A percentile compares a stretch with the other conserved stretches of the same genome.
Conservation (phyloP, 2,888 invertebrate species). For the Timema podura region DNA sequence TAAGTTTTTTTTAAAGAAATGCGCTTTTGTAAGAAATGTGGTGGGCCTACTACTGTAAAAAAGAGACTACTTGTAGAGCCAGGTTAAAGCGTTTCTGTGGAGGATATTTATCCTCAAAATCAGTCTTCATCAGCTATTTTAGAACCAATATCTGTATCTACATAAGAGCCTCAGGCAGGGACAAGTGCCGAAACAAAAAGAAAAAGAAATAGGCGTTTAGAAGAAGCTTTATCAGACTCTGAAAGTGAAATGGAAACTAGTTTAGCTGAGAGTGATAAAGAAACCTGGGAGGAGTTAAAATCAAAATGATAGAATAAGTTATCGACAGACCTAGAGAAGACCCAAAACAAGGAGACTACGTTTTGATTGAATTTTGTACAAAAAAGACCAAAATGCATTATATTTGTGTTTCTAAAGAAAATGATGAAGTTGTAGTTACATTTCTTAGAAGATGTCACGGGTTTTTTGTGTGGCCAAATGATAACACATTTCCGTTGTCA, state of each 20-base stretch:
- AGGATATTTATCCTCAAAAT: not conserved
- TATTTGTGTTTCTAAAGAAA: too few relatives aligned
- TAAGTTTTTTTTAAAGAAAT: not conserved
- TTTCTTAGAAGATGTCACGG: too few relatives aligned
- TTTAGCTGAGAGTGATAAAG: not conserved
- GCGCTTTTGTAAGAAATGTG: not conserved
- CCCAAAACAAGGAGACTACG: not conserved
- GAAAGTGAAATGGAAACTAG: not conserved
- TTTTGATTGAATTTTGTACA: slow-evolving; percentile 1
- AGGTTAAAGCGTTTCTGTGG: not conserved
- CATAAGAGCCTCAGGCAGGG: not conserved
- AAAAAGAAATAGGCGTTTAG: not conserved
- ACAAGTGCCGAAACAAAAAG: not conserved
- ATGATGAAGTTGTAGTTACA: too few relatives aligned
- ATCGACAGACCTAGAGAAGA: not conserved
- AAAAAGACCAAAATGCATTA: not conserved
- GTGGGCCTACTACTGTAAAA: not conserved
- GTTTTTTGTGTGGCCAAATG: too few relatives aligned
- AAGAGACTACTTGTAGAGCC: not conserved
- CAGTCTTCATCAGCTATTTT: too few relatives aligned
- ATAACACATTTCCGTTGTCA: too few relatives aligned
- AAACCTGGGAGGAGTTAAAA: not conserved
- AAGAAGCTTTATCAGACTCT: not conserved
- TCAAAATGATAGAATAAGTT: not conserved
- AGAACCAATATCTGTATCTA: too few relatives aligned